phyloP scores from a whole-genome alignment of 2,888 invertebrate genomes.

The Xylota segnis region DNA sequence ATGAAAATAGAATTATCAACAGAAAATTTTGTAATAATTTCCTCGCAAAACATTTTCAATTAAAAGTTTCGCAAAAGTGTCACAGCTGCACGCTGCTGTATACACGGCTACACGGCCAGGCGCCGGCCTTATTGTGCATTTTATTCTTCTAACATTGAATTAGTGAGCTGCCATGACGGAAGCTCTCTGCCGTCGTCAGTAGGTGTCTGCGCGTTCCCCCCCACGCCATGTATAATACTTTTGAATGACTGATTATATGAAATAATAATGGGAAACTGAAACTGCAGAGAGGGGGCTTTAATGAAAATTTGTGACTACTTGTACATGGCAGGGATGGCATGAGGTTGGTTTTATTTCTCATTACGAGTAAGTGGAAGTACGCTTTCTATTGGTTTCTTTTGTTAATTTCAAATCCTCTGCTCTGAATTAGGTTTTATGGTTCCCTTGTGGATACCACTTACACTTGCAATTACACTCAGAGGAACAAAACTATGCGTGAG shows the following conservation, averaged over 20 bases:
- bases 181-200: not conserved
- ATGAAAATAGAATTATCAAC: conserved; percentile 38
- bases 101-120: not conserved
- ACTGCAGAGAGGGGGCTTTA: not conserved
- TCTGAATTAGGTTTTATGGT: not conserved
- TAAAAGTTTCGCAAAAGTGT: conserved; percentile 27
- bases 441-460: not conserved
- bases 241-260: conserved; percentile 3
- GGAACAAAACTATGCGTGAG: not conserved
- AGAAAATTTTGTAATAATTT: conserved; percentile 43
- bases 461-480: not conserved
- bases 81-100: conserved; percentile 43
- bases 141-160: not conserved
- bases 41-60: conserved; percentile 45
- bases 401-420: not conserved
- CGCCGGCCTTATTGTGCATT: not conserved
- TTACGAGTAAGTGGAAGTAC: not conserved
- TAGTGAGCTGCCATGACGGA: not conserved
- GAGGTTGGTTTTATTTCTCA: not conserved
- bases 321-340: too few species aligned
- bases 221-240: not conserved
- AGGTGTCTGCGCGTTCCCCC: not conserved
- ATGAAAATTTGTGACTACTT: not conserved
- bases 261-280: too few species aligned
- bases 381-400: not conserved